Evolutionary conservation across 2,113 vertebrate species (phyloP).

Genomic region (Mus spicilegus): DNA sequence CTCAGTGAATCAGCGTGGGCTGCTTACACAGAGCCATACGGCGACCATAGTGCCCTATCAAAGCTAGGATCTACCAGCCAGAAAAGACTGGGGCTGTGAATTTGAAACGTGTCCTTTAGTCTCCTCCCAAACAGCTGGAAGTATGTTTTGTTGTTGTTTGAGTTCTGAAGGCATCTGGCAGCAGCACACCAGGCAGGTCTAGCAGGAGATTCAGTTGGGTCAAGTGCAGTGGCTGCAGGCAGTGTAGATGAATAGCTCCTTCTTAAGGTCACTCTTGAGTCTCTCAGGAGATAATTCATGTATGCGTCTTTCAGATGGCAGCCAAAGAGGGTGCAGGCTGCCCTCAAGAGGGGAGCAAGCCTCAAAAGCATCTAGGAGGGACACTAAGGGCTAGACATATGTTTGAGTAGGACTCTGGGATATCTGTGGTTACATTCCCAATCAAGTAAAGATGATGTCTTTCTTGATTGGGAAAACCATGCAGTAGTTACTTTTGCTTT

Average conservation of each 20-base stretch:
- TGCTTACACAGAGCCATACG: background rate
- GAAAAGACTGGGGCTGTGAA: background rate
- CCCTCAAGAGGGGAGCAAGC: background rate
- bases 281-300: conserved; percentile 7
- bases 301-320: background rate
- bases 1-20: no score
- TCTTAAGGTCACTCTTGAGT: background rate
- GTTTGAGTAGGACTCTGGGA: background rate
- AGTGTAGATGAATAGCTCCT: background rate
- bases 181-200: background rate
- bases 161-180: background rate
- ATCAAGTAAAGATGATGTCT: background rate
- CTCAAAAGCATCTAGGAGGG: background rate
- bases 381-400: background rate
- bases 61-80: background rate
- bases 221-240: background rate
- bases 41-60: background rate
- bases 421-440: background rate
- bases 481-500: background rate
- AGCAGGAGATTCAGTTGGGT: conserved; percentile 34
- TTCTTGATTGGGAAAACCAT: background rate
- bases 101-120: conserved; percentile 31
- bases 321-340: background rate
- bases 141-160: background rate
- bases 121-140: conserved; percentile 31